phyloP scores from a whole-genome alignment of 2,797 vertebrate genomes.

The Columba guinea region DNA sequence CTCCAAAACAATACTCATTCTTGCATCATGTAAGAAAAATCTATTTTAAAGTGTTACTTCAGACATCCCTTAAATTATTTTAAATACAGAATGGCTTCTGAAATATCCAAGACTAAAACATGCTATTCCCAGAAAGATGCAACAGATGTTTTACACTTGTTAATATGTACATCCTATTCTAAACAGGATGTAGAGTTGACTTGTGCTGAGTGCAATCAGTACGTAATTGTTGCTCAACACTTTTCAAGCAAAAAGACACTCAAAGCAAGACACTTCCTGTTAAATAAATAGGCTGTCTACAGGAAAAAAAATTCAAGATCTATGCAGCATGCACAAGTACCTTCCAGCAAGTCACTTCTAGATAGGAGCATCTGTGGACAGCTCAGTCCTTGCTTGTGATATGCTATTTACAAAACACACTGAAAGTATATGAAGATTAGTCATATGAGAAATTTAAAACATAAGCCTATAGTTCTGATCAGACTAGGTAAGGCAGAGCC shows the following conservation, averaged over 20 bases:
- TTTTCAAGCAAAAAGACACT: background rate
- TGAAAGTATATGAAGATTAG: background rate
- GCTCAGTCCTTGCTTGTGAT: background rate
- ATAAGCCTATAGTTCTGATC: background rate
- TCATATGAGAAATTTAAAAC: background rate
- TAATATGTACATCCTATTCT: background rate
- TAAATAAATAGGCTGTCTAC: background rate
- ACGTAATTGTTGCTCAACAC: background rate
- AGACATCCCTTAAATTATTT: background rate
- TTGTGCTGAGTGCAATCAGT: background rate
- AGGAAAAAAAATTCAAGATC: background rate
- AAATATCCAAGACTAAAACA: background rate
- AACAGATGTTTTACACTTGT: constrained; percentile 9
- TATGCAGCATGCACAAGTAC: background rate
- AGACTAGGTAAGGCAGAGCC: background rate
- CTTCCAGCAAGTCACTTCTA: background rate
- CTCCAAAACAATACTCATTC: background rate
- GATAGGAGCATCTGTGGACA: background rate
- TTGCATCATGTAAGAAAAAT: background rate
- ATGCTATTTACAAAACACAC: background rate
- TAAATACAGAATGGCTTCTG: background rate
- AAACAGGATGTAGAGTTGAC: constrained; percentile 3
- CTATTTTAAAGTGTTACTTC: background rate
- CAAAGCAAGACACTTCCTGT: background rate
- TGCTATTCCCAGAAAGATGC: background rate